Conservation (phyloP, 2,888 invertebrate genomes). For the Eristalinus aeneus region DNA sequence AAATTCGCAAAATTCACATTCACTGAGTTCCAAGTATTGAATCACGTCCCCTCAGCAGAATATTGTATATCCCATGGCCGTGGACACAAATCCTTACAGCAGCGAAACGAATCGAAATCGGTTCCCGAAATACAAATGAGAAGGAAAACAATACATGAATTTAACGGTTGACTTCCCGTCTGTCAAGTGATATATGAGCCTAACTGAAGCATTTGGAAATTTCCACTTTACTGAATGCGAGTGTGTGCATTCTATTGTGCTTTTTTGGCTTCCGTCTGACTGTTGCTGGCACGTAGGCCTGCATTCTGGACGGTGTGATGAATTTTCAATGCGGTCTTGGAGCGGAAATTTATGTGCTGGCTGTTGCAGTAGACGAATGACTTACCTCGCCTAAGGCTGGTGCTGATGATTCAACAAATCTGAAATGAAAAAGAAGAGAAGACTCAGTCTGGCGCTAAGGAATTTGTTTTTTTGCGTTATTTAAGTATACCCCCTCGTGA, state of each 20-base stretch:
- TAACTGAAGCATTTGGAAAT: conserved; percentile 24
- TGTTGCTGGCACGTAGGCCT: background rate
- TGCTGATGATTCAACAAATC: background rate
- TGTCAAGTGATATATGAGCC: conserved; percentile 52
- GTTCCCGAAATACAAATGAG: conserved; percentile 53
- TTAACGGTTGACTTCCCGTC: conserved; percentile 61
- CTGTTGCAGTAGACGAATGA: background rate
- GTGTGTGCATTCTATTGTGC: conserved; percentile 14
- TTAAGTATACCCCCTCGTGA: too few species aligned
- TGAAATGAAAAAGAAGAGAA: background rate
- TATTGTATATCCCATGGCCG: conserved; percentile 43
- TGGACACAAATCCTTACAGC: conserved; percentile 55
- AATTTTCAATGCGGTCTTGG: background rate
- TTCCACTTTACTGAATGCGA: conserved; percentile 38
- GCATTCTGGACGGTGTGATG: background rate
- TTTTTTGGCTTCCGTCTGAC: background rate
- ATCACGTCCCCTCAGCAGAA: conserved; percentile 41
- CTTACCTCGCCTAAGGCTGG: background rate
- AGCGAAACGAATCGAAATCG: conserved; percentile 59
- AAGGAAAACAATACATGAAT: conserved; percentile 60
- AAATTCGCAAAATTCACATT: conserved; percentile 36
- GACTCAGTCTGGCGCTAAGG: background rate
- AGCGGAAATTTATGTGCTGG: background rate
- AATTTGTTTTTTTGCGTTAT: too few species aligned
- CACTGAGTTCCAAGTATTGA: conserved; percentile 38